Evolutionary conservation across 1,140 invertebrate genomes (phyloP).

Genomic region (Drosophila insularis): DNA sequence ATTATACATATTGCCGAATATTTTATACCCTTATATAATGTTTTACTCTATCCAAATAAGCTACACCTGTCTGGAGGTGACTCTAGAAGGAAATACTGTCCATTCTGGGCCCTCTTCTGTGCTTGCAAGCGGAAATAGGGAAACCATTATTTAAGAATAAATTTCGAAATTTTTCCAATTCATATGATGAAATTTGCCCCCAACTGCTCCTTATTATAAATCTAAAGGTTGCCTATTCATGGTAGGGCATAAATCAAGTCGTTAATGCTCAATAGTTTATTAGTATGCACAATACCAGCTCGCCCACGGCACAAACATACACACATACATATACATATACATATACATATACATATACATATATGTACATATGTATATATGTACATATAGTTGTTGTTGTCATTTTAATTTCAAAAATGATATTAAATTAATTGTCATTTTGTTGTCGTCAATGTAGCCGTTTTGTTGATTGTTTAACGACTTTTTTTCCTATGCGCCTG

Average conservation of each 20-base stretch:
- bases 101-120: too few relatives aligned
- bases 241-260: slow-evolving; percentile 10
- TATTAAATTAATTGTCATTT: slow-evolving; percentile 76
- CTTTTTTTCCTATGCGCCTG: slow-evolving; percentile 19
- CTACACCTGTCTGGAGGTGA: background rate
- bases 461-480: slow-evolving; percentile 56
- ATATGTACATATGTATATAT: too few relatives aligned
- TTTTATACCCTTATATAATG: background rate
- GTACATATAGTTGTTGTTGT: slow-evolving; percentile 8
- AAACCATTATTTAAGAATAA: too few relatives aligned
- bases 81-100: too few relatives aligned
- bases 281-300: slow-evolving; percentile 11
- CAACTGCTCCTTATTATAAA: too few relatives aligned
- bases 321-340: too few relatives aligned
- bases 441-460: slow-evolving; percentile 43
- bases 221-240: background rate
- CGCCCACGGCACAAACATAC: background rate
- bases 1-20: background rate
- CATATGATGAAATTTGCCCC: too few relatives aligned
- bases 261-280: background rate
- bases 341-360: too few relatives aligned
- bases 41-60: too few relatives aligned
- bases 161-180: too few relatives aligned
- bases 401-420: slow-evolving; percentile 53
- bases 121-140: too few relatives aligned